Evolutionary conservation across 2,113 vertebrate species (phyloP), one percentile per base, ranked within the genome.

Genomic region (Euleptes europaea): DNA sequence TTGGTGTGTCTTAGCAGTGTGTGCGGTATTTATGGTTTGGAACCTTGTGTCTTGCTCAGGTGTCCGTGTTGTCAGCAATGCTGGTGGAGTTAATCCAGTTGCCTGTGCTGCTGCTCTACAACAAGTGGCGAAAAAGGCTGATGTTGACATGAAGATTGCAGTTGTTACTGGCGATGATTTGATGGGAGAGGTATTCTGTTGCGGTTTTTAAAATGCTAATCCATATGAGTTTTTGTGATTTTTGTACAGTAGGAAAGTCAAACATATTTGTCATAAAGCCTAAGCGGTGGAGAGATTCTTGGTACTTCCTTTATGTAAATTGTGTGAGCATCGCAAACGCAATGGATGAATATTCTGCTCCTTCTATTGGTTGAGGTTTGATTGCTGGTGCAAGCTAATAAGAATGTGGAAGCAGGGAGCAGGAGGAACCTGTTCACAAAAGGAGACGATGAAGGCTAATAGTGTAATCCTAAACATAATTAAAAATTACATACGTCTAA

Each of bases 161-260:
- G 97, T 98, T 93, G 96, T 99, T 88, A 95, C 97, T 8, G 97
- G 98, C 13, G 98, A 98, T 88, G 97, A 98, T 94, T 93, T 98
- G 78, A 97, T 98, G 96, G 92, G 92, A 17, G 94, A 97, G 78
- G 97, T 98, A 94, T 81, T 86, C 44, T 67, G 3, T 35, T 86
- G 60, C 40, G 49, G 69, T 60, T 14, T 85, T 42, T 78, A 31
- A 17, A 21, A 14, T 73, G 82, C 17, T n/a, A 38, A 35, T 7
- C 10, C 74, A 40, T 31, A 5, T 5, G 13, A 80, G 11, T 13
- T 44, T 2, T 47, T 54, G 2, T 65, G 17, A 19, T 23, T 73
- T 49, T 17, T 72, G 17, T 83, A 0, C 51, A 44, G 35, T 63
- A 35, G 60, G 79, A 82, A 19, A 60, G 3, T 13, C 1, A n/a